phyloP scores from a whole-genome alignment of 2,113 vertebrate genomes.

The Phalacrocorax carbo region DNA sequence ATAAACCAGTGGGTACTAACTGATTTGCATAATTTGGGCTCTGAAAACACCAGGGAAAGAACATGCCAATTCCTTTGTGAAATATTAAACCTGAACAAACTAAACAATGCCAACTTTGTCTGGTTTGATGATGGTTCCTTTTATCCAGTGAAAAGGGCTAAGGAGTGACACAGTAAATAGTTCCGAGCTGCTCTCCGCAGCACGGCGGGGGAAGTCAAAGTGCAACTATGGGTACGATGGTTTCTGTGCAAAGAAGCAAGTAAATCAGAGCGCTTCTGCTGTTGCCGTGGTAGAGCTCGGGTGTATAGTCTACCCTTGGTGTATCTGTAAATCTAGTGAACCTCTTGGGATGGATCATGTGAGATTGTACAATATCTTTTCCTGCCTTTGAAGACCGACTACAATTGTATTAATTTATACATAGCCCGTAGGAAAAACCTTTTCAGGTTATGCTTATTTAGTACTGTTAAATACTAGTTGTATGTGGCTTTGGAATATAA shows the following conservation, averaged over 20 bases:
- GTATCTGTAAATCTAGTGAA: background rate
- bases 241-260: background rate
- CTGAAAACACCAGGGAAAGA: background rate
- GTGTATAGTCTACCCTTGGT: background rate
- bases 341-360: background rate
- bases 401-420: background rate
- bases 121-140: background rate
- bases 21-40: background rate
- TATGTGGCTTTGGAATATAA: background rate
- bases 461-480: background rate
- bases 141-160: background rate
- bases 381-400: background rate
- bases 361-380: background rate
- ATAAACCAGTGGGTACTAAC: background rate
- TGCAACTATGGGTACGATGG: background rate
- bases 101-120: background rate
- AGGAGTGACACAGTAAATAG: background rate
- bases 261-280: background rate
- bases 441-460: background rate
- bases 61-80: background rate
- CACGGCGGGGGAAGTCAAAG: background rate
- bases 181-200: background rate
- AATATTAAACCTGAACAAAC: background rate
- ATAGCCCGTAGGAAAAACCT: background rate
- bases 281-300: background rate